Base-by-base conservation (phyloP, 1,140 invertebrate genomes). In the Danaus melanippus region DNA sequence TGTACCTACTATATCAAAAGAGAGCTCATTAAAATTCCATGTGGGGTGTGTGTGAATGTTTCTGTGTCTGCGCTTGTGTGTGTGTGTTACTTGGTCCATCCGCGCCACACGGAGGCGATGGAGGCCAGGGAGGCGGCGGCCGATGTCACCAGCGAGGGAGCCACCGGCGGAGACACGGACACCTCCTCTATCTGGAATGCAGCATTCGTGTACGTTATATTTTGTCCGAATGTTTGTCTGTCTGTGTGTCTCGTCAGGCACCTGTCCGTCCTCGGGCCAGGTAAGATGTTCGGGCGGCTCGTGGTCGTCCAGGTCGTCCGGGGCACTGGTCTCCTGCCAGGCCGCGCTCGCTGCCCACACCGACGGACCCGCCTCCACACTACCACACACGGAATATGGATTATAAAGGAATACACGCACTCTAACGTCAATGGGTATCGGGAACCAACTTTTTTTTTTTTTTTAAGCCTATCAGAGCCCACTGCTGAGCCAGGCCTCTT, bases 41-140 rank as follows among this genome's bases (percentile, higher is more conserved):
- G 7, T 32, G 21, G 4, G 3, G 15, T 15, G 15, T 15, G 15
- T 15, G 15, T 15, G 15, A 3, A 3, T 15, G 15, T 15, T 3
- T 15, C 15, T 15, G 15, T 15, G 15, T 15, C 15, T 1, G 3
- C 3, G 3, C 15, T 15, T 7, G 21, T 32, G 21, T 32, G 12
- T 9, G 12, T 32, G 8, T 44, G 43, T 71, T 69, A 82, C 66
- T 80, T 82, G 65, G 90, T 91, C 89, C 90, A 92, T n/a, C 90
- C 92, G 64, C 91, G 87, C 91, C 91, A 92, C 56, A 93, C 88
- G 39, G 92, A 93, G 39, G 89, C 91, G 60, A 93, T 88, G 39
- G 92, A 93, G 32, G 89, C 91, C 59, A 93, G 88, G 59, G 91
- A 91, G 48, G 91, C 91, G 46, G 91, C 91, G 42, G 91, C 91